These are phyloP conservation scores for Sarcophilus harrisii DNA, from an alignment of 2,797 vertebrate species.

Conservation along the genomic window DNA sequence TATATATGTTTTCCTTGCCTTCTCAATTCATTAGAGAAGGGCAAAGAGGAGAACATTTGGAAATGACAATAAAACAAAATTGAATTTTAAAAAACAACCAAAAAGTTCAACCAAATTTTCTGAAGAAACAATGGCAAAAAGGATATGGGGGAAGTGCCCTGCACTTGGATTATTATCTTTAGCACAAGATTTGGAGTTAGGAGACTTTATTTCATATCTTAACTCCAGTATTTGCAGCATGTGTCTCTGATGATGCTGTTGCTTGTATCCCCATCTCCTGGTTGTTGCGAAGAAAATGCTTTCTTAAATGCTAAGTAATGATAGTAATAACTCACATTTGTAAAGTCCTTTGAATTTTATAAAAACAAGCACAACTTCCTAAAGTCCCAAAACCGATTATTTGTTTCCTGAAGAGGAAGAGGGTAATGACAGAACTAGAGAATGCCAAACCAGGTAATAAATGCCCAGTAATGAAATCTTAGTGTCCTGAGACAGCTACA, in stretches of 20 bases:
- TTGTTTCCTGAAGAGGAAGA: not conserved
- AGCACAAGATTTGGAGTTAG: not conserved
- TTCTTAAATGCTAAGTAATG: not conserved
- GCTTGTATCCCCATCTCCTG: not conserved
- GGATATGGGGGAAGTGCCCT: not conserved
- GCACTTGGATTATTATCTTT: not conserved
- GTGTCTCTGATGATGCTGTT: too few relatives aligned
- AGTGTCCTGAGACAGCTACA: not conserved
- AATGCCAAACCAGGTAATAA: not conserved
- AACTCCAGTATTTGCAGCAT: not conserved
- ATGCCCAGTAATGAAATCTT: not conserved
- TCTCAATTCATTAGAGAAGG: not conserved
- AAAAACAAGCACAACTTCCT: not conserved
- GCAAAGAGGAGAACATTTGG: constrained; percentile 8
- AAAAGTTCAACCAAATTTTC: not conserved
- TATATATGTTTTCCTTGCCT: not conserved
- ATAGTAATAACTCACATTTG: not conserved
- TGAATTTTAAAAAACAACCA: not conserved
- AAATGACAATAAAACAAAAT: not conserved
- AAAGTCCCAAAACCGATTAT: not conserved
- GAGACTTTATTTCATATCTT: not conserved
- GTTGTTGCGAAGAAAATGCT: not conserved
- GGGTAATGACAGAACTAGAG: not conserved
- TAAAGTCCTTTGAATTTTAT: not conserved
- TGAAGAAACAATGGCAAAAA: not conserved